Percentiles rank a stretch among this genome's conserved stretches.
These are phyloP conservation scores for Yponomeuta sedellus DNA, from an alignment of 2,888 invertebrate species.

Conservation along the genomic window DNA sequence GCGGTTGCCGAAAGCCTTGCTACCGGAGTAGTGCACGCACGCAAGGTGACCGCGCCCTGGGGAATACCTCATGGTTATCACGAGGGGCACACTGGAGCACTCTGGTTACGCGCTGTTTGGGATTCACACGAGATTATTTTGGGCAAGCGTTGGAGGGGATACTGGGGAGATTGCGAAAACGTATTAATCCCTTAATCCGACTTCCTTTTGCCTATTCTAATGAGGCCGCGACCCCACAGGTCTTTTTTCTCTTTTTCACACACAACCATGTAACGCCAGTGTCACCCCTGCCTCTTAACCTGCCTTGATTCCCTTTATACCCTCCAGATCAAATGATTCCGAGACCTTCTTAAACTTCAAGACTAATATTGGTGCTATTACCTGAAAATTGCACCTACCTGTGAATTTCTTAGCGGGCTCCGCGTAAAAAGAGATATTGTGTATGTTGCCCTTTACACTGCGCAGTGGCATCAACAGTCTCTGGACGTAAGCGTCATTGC, in stretches of 20 bases:
- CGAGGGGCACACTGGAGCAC: conserved; percentile 47
- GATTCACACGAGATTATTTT: conserved; percentile 10
- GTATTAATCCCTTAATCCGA: background rate
- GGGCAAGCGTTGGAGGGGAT: background rate
- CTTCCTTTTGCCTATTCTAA: background rate
- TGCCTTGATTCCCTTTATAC: no score
- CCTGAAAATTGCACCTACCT: conserved; percentile 57
- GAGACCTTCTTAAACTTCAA: no score
- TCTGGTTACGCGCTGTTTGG: conserved; percentile 50
- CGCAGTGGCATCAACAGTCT: conserved; percentile 80
- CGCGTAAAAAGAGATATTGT: conserved; percentile 80
- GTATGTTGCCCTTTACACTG: conserved; percentile 78
- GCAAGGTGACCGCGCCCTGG: conserved; percentile 90
- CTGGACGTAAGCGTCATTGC: conserved; percentile 84
- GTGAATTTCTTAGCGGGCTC: conserved; percentile 82
- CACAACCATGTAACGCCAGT: no score
- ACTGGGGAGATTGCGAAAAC: background rate
- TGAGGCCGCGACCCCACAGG: background rate
- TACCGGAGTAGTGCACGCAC: conserved; percentile 89
- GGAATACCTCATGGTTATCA: conserved; percentile 66
- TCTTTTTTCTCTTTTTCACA: no score
- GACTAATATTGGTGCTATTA: background rate
- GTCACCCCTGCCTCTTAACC: no score
- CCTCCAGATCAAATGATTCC: no score
- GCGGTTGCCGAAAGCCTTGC: conserved; percentile 85